Evolutionary conservation across 2,888 invertebrate genomes (phyloP).

Genomic region (Heteromurus nitidus): DNA sequence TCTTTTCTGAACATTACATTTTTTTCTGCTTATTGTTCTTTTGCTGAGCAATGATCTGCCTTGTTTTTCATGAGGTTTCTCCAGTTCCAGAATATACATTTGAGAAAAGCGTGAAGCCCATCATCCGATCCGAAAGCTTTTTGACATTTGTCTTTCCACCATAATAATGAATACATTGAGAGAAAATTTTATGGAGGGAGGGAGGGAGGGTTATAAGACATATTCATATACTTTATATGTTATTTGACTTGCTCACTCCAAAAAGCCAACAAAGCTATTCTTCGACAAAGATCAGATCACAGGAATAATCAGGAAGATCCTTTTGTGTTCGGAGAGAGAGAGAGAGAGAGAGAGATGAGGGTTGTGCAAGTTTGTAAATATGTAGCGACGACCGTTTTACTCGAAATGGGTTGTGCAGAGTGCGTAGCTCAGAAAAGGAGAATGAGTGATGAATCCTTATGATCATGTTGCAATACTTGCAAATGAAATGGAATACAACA

Average conservation of each 20-base stretch:
- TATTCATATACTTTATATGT: too few species aligned
- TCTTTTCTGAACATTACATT: neutral
- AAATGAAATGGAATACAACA: conserved; percentile 4
- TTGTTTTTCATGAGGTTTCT: neutral
- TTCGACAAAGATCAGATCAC: conserved; percentile 11
- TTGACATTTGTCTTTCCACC: neutral
- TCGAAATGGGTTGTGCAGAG: too few species aligned
- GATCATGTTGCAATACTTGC: neutral
- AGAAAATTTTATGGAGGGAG: neutral
- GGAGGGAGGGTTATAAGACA: neutral
- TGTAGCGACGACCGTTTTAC: too few species aligned
- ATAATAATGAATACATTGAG: neutral
- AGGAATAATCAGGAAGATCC: neutral
- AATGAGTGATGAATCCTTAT: conserved; percentile 3
- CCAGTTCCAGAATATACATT: too few species aligned
- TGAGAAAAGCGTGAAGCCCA: too few species aligned
- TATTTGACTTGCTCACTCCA: too few species aligned
- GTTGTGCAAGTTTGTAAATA: too few species aligned
- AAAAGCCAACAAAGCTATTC: too few species aligned
- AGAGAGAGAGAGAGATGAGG: neutral
- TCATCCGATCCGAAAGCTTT: too few species aligned
- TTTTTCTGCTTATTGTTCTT: too few species aligned
- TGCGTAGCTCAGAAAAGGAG: too few species aligned
- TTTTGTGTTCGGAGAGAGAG: neutral
- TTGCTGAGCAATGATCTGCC: too few species aligned